Conservation (phyloP, 1,140 invertebrate species). For the Lineus longissimus region DNA sequence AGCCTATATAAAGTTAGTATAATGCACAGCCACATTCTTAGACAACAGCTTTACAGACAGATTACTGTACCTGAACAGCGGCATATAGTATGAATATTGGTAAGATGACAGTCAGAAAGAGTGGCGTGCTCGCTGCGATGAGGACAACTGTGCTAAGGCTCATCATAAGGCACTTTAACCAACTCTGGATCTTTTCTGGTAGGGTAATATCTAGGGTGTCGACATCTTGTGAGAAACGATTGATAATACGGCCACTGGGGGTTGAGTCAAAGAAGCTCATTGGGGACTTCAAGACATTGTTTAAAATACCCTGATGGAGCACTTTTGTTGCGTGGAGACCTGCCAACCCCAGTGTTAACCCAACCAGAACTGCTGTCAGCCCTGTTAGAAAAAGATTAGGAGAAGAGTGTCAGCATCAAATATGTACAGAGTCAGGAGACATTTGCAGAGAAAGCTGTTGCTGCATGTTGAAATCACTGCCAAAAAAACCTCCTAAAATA, state of each 20-base stretch:
- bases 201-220: conserved; percentile 51
- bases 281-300: conserved; percentile 45
- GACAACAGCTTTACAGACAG: no score
- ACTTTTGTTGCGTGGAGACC: conserved; percentile 58
- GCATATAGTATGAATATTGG: conserved; percentile 84
- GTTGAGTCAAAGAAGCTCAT: conserved; percentile 33
- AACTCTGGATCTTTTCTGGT: conserved; percentile 46
- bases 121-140: conserved; percentile 81
- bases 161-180: conserved; percentile 27
- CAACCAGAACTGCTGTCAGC: no score
- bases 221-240: conserved; percentile 62
- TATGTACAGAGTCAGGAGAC: no score
- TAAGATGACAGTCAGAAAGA: conserved; percentile 76
- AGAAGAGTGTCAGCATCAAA: no score
- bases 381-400: no score
- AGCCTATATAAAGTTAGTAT: no score
- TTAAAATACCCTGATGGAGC: conserved; percentile 71
- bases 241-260: conserved; percentile 59
- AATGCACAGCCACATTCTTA: no score
- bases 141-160: conserved; percentile 70
- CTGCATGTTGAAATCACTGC: no score
- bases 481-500: no score
- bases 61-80: conserved; percentile 65
- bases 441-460: no score
- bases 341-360: background rate